phyloP scores from a whole-genome alignment of 2,113 vertebrate genomes.

The Oceanodroma tethys region DNA sequence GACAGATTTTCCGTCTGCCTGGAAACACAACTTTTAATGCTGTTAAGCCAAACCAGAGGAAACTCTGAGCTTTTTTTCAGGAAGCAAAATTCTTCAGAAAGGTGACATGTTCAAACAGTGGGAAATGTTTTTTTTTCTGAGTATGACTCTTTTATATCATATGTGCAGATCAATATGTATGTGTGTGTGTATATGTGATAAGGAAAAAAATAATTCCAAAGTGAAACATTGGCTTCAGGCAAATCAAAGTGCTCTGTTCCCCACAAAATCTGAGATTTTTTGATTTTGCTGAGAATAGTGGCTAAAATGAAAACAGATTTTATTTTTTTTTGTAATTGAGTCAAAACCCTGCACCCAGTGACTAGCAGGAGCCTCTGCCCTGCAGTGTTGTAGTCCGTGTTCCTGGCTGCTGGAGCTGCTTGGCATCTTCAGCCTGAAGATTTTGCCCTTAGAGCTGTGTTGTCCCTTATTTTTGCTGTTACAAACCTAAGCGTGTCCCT shows the following conservation, averaged over 20 bases:
- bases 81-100: not conserved
- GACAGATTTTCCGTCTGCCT: not conserved
- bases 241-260: not conserved
- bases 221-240: not conserved
- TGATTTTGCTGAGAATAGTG: not conserved
- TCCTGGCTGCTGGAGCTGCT: not conserved
- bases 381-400: not conserved
- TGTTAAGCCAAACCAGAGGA: not conserved
- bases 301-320: not conserved
- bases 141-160: not conserved
- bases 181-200: not conserved
- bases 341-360: not conserved
- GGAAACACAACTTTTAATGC: not conserved
- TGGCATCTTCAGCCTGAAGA: not conserved
- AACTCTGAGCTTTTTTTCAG: not conserved
- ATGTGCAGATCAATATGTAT: not conserved
- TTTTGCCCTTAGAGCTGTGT: not conserved
- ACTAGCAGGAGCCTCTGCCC: not conserved
- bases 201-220: not conserved
- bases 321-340: not conserved
- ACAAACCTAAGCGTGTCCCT: accelerated
- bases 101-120: not conserved
- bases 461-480: not conserved
- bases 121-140: not conserved
- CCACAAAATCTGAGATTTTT: not conserved